Evolutionary conservation across 2,113 vertebrate genomes (phyloP).

Genomic region (Prunella himalayana): DNA sequence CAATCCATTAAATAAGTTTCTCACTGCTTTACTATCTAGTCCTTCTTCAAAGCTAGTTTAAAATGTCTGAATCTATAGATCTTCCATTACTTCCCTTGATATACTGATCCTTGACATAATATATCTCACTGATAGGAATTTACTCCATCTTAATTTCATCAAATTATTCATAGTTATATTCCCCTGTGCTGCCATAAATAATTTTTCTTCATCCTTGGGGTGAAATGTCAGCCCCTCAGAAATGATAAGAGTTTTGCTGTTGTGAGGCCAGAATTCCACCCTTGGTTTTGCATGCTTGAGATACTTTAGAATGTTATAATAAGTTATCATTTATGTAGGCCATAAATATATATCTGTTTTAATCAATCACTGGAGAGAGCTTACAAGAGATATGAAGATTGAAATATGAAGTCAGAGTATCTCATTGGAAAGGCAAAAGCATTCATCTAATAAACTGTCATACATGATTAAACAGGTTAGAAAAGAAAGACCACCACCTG

Average conservation of each 20-base stretch:
- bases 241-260: neutral
- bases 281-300: constrained; percentile 12
- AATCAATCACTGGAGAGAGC: constrained; percentile 16
- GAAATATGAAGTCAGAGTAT: constrained; percentile 25
- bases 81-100: constrained; percentile 16
- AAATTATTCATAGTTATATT: constrained; percentile 45
- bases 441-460: constrained; percentile 10
- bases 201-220: neutral
- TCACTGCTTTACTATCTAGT: neutral
- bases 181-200: constrained; percentile 18
- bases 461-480: constrained; percentile 1
- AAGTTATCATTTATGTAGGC: constrained; percentile 22
- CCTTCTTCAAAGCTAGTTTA: neutral
- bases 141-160: constrained; percentile 28
- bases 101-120: constrained; percentile 9
- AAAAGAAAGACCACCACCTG: constrained; percentile 4
- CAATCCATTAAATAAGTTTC: neutral
- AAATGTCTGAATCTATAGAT: neutral
- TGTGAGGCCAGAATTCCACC: neutral
- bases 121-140: constrained; percentile 11
- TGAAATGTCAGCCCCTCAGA: neutral
- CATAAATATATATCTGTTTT: constrained; percentile 35
- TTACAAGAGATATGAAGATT: constrained; percentile 6
- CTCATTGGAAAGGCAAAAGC: neutral
- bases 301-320: neutral